A percentile compares a stretch with the other conserved stretches of the same genome.
phyloP scores from a whole-genome alignment of 2,113 vertebrate species.

The Octodon degus region DNA sequence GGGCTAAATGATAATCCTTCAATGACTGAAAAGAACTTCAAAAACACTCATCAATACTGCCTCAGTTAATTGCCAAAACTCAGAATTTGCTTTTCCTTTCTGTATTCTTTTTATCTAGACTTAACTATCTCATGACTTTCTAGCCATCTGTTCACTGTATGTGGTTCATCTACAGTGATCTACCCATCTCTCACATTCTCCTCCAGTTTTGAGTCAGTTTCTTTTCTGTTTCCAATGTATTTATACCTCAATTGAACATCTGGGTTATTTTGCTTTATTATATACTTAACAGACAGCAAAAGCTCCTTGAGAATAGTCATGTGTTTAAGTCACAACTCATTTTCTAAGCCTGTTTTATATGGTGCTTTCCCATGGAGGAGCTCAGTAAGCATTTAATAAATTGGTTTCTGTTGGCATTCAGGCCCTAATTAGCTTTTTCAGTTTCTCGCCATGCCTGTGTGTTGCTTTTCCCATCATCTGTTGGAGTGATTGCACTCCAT shows the following conservation, averaged over 20 bases:
- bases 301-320: background rate
- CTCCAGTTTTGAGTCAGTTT: background rate
- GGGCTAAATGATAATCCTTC: background rate
- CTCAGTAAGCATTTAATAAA: background rate
- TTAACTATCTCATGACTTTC: slow-evolving; percentile 5
- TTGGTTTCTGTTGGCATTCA: background rate
- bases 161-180: background rate
- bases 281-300: slow-evolving; percentile 23
- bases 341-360: background rate
- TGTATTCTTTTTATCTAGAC: slow-evolving; percentile 21
- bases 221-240: background rate
- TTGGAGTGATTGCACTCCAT: background rate
- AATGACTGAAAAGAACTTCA: background rate
- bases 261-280: background rate
- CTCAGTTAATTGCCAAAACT: background rate
- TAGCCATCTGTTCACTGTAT: background rate
- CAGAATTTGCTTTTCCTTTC: slow-evolving; percentile 31
- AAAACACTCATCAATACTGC: background rate
- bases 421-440: slow-evolving; percentile 20
- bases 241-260: background rate
- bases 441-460: background rate
- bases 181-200: background rate
- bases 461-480: background rate
- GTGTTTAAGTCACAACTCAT: background rate
- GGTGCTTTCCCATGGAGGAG: background rate